phyloP scores from a whole-genome alignment of 2,113 vertebrate species.

The Piaya cayana region DNA sequence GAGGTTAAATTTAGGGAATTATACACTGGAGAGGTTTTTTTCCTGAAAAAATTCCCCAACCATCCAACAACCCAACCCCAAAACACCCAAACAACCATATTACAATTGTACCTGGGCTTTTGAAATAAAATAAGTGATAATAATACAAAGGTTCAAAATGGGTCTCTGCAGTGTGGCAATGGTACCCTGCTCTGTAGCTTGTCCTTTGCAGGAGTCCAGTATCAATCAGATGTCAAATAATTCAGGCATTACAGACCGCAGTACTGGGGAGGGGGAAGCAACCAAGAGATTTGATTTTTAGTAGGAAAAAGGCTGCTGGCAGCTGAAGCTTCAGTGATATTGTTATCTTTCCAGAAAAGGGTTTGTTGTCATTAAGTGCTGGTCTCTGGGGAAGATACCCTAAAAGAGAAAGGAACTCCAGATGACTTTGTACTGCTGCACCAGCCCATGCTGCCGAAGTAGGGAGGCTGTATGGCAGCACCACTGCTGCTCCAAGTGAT shows the following conservation, averaged over 20 bases:
- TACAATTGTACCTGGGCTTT: background rate
- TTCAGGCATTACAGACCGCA: background rate
- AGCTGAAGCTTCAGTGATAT: background rate
- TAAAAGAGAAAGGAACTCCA: background rate
- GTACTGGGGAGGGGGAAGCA: background rate
- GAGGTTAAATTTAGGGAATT: conserved; percentile 39
- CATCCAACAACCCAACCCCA: background rate
- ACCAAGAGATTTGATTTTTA: background rate
- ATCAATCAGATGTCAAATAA: background rate
- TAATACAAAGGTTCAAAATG: background rate
- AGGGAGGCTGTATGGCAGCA: background rate
- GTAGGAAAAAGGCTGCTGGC: background rate
- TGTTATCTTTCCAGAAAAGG: background rate
- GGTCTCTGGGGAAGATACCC: background rate
- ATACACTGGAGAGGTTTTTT: background rate
- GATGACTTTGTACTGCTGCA: background rate
- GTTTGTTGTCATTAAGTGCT: background rate
- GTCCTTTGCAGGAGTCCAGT: background rate
- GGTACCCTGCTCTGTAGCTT: background rate
- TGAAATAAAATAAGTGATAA: background rate
- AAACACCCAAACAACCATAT: background rate
- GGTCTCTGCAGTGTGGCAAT: background rate
- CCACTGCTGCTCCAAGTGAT: background rate
- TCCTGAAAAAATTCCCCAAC: background rate
- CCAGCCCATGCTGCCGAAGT: accelerated